Conservation (phyloP, 2,888 invertebrate species). For the Platycnemis pennipes region DNA sequence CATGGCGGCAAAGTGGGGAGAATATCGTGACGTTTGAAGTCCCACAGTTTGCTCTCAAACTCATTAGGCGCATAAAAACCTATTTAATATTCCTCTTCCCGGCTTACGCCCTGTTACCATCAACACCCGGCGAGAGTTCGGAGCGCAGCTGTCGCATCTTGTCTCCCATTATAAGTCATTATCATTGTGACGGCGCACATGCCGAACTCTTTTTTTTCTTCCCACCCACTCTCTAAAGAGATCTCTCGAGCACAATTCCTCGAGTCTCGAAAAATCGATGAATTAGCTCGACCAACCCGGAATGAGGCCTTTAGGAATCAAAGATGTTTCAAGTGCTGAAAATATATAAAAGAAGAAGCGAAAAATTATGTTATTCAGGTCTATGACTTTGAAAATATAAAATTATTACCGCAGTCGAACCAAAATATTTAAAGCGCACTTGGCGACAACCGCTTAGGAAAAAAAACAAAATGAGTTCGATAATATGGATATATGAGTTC, state of each 20-base stretch:
- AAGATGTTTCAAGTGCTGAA: too few relatives aligned
- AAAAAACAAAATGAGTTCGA: too few relatives aligned
- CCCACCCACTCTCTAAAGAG: neutral
- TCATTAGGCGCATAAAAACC: conserved; percentile 43
- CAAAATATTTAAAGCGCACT: too few relatives aligned
- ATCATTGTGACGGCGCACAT: neutral
- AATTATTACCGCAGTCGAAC: too few relatives aligned
- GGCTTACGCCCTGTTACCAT: conserved; percentile 26
- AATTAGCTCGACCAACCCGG: neutral
- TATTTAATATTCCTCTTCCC: conserved; percentile 31
- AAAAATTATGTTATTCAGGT: too few relatives aligned
- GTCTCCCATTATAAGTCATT: conserved; percentile 21
- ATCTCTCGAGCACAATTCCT: neutral
- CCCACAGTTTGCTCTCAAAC: neutral
- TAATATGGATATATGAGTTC: too few relatives aligned
- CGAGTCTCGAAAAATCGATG: neutral
- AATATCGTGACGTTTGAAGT: conserved; percentile 36
- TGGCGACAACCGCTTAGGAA: too few relatives aligned
- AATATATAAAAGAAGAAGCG: too few relatives aligned
- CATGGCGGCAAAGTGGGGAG: neutral
- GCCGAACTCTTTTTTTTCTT: neutral
- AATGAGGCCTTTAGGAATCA: too few relatives aligned
- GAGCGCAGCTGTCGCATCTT: conserved; percentile 19
- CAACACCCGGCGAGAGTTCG: conserved; percentile 21
- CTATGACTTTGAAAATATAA: too few relatives aligned